These are phyloP conservation scores for Cliona cf. orientalis DNA, from an alignment of 37 sponge, comb jelly and placozoan genomes.

Conservation along the genomic window DNA sequence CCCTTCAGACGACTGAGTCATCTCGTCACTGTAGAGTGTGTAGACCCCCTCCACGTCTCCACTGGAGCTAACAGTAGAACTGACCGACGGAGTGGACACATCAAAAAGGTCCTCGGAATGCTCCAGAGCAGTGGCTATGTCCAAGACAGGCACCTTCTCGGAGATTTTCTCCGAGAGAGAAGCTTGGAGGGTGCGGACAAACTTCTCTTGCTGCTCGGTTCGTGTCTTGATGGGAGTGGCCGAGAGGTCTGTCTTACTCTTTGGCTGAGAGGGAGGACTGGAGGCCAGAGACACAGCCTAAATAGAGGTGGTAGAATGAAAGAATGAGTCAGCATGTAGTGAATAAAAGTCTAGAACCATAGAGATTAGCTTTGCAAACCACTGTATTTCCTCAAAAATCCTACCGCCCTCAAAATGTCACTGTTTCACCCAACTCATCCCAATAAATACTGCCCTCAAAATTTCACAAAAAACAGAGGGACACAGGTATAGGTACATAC, in stretches of 20 bases:
- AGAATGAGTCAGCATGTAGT: too few relatives aligned
- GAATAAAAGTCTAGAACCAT: too few relatives aligned
- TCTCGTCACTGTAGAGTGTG: constrained; percentile 29
- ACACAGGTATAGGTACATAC: too few relatives aligned
- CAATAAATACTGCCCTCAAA: too few relatives aligned
- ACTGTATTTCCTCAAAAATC: too few relatives aligned
- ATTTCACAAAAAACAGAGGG: too few relatives aligned
- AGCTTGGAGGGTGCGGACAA: constrained; percentile 7
- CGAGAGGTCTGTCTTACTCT: not conserved
- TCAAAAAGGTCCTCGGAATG: not conserved
- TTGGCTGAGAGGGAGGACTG: not conserved
- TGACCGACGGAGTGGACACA: constrained; percentile 20
- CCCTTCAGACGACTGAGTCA: not conserved
- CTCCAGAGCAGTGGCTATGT: not conserved
- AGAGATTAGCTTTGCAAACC: too few relatives aligned
- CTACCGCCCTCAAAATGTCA: too few relatives aligned
- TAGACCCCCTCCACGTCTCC: constrained; percentile 63
- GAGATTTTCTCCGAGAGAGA: constrained; percentile 58
- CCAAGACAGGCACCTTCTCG: not conserved
- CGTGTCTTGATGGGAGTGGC: constrained; percentile 33
- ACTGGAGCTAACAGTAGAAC: constrained; percentile 64
- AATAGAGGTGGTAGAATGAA: constrained; percentile 1
- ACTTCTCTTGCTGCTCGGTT: not conserved
- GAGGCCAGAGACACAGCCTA: constrained; percentile 3
- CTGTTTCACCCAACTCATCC: too few relatives aligned